Conservation (phyloP, 2,888 invertebrate species). For the Byasa hedistus region DNA sequence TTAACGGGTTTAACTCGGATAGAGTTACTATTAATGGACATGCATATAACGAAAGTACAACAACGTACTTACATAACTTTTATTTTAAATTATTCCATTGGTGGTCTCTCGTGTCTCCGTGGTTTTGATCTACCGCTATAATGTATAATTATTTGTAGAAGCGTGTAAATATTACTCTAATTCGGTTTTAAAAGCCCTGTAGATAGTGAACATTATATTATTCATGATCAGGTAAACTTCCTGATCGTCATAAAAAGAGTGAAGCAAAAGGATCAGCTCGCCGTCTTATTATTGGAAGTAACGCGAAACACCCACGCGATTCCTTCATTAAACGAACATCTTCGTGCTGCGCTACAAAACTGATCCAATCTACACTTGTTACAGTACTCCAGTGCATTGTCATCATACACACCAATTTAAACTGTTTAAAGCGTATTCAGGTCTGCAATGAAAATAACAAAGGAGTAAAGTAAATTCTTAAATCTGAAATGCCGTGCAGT, state of each 20-base stretch:
- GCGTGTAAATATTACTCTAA: too few relatives aligned
- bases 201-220: too few relatives aligned
- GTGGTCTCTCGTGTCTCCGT: too few relatives aligned
- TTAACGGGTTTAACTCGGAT: conserved; percentile 13
- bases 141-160: too few relatives aligned
- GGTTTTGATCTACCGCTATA: too few relatives aligned
- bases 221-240: too few relatives aligned
- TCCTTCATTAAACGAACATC: conserved; percentile 36
- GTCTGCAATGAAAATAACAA: not conserved
- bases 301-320: conserved; percentile 38
- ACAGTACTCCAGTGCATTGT: conserved; percentile 13
- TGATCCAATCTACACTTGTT: conserved; percentile 31
- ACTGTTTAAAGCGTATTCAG: not conserved
- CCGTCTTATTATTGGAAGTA: conserved; percentile 27
- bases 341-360: conserved; percentile 21
- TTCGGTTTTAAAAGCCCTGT: too few relatives aligned
- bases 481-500: too few relatives aligned
- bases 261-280: conserved; percentile 31
- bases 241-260: not conserved
- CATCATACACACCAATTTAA: conserved; percentile 4
- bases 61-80: not conserved
- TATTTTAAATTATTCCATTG: too few relatives aligned
- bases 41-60: conserved; percentile 3
- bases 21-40: conserved; percentile 15
- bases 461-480: too few relatives aligned